Evolutionary conservation across 2,797 vertebrate species (phyloP).

Genomic region (Taeniopygia guttata): DNA sequence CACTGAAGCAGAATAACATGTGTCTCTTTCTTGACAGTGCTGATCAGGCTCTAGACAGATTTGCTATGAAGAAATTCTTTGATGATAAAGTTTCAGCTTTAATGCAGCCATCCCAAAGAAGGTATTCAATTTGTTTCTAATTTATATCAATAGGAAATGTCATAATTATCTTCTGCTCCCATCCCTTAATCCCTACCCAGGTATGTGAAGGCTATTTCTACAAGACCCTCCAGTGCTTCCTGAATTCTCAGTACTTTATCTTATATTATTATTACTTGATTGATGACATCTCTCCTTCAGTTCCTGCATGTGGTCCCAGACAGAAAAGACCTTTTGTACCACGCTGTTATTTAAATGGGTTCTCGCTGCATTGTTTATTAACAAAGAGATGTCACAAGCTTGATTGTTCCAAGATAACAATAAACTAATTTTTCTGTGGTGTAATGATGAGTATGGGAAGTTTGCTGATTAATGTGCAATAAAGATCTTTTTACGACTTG

Average conservation of each 20-base stretch:
- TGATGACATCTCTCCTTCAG: not conserved
- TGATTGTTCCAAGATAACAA: not conserved
- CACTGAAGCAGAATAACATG: not conserved
- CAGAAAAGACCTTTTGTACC: not conserved
- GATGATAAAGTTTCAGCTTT: slow-evolving; percentile 93
- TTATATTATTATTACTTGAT: not conserved
- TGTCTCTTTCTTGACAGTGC: slow-evolving; percentile 79
- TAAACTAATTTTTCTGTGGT: not conserved
- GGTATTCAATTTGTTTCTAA: slow-evolving; percentile 75
- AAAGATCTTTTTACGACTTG: not conserved
- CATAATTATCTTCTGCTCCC: not conserved
- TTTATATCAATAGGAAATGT: not conserved
- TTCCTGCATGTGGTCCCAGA: not conserved
- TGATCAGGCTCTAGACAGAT: slow-evolving; percentile 94
- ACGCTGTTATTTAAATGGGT: not conserved
- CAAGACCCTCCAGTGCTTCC: not conserved
- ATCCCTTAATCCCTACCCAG: not conserved
- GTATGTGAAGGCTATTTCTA: not conserved
- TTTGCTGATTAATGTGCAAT: not conserved
- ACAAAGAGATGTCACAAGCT: not conserved
- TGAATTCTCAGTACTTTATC: not conserved
- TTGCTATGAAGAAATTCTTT: slow-evolving; percentile 97
- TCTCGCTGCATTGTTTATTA: not conserved
- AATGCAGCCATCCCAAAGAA: slow-evolving; percentile 96
- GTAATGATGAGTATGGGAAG: not conserved